These are phyloP conservation scores for Eupelmus urozonus DNA, from an alignment of 2,888 invertebrate genomes.

Conservation along the genomic window DNA sequence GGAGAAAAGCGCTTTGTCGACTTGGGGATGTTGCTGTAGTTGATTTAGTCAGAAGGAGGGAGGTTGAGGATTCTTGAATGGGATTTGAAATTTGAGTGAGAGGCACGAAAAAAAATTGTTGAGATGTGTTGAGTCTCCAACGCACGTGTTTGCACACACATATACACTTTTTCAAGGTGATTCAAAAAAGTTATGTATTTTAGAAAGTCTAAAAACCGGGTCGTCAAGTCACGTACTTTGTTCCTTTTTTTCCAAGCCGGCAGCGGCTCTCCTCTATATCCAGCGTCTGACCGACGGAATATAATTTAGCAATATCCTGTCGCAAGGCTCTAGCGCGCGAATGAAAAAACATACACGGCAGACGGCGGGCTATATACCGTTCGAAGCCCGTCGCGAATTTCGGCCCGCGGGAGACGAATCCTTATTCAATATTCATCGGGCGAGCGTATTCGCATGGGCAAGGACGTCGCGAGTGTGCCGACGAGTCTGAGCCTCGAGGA, in stretches of 20 bases:
- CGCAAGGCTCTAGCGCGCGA: neutral
- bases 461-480: constrained; percentile 16
- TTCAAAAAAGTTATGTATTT: too few relatives aligned
- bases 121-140: too few relatives aligned
- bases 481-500: neutral
- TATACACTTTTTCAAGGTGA: too few relatives aligned
- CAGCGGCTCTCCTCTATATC: neutral
- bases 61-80: constrained; percentile 6
- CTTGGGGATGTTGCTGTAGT: constrained; percentile 25
- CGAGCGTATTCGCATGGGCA: constrained; percentile 4
- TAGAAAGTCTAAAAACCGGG: neutral
- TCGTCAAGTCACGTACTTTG: constrained; percentile 39
- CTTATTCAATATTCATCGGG: constrained; percentile 47
- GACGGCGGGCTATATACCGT: neutral
- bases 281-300: constrained; percentile 26
- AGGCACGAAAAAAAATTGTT: too few relatives aligned
- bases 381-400: constrained; percentile 13
- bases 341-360: neutral
- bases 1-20: constrained; percentile 32
- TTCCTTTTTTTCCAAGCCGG: constrained; percentile 21
- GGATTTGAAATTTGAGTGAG: too few relatives aligned
- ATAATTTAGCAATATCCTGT: constrained; percentile 53
- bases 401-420: constrained; percentile 19
- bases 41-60: neutral
- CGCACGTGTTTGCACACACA: too few relatives aligned